Base-by-base conservation (phyloP, 2,113 vertebrate species). In the Protomyctophum bolini region DNA sequence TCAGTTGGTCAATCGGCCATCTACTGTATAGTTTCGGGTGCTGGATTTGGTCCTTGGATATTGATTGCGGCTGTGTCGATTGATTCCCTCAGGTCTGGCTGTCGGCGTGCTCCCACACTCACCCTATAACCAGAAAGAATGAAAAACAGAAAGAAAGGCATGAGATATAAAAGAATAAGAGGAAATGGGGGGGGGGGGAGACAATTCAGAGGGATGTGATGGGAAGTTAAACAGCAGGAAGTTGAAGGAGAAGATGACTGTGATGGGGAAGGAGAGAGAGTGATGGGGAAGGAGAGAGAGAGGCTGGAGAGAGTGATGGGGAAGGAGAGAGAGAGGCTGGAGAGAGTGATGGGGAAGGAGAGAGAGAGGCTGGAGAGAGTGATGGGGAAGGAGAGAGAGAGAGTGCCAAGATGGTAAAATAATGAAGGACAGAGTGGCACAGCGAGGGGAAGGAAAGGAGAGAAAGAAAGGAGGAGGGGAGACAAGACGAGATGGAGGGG, bases 11-110 rank as follows among this genome's bases (percentile, higher is more conserved):
- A 81, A 68, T 70, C 72, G 28, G 66, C 83, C 52, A 21, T 21
- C 21, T 21, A 21, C 21, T 21, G 21, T 21, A 21, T 21, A 21
- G 21, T 21, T 21, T 70, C 73, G n/a, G 33, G 68, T 75, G 28
- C 64, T 63, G 77, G 33, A 80, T 78, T 71, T 41, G 29, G 73
- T 63, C 74, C 64, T 79, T 74, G 79, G 33, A 60, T 87, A 91
- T 91, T 65, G 89, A 91, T 91, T 72, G 21, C 60, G 60, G 73
- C 72, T 79, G 48, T 45, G 72, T 78, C 89, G 84, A 89, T 86
- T 86, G 78, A 88, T 85, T 85, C 86, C 77, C 58, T 58, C 2
- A 72, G 72, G 70, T 82, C 80, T 68, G 47, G 64, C 79, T 88
- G 80, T 86, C 83, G 77, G 49, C 76, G 51, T 11, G 2, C 73